Percentiles rank a stretch among this genome's conserved stretches.
These are phyloP conservation scores for Synchiropus splendidus DNA, from an alignment of 2,113 vertebrate genomes.

Conservation along the genomic window DNA sequence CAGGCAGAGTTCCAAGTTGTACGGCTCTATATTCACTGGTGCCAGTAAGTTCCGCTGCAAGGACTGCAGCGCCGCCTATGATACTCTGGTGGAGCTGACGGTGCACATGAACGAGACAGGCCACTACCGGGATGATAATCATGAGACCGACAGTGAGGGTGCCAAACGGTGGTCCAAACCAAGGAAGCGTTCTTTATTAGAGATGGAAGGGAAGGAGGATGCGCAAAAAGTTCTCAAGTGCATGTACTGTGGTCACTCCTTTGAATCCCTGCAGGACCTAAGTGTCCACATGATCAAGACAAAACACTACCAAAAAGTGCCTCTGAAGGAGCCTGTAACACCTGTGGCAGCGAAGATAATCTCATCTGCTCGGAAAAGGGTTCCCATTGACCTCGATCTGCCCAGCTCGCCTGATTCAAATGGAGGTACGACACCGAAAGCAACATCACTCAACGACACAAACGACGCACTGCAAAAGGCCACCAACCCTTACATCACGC, in stretches of 20 bases:
- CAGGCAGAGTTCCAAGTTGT: constrained; percentile 94
- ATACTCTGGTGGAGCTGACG: constrained; percentile 92
- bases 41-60: constrained; percentile 98
- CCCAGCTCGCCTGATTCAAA: constrained; percentile 95
- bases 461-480: constrained; percentile 83
- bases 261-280: constrained; percentile 96
- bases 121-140: constrained; percentile 98
- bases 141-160: constrained; percentile 87
- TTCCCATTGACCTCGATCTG: constrained; percentile 82
- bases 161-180: constrained; percentile 96
- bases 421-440: constrained; percentile 84
- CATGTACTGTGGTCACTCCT: constrained; percentile 99
- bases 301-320: constrained; percentile 99
- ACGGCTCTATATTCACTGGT: constrained; percentile 96
- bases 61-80: constrained; percentile 95
- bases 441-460: constrained; percentile 63
- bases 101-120: constrained; percentile 99
- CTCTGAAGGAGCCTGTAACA: constrained; percentile 98
- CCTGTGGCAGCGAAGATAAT: constrained; percentile 93
- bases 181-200: constrained; percentile 91
- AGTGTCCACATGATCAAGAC: constrained; percentile 99
- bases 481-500: constrained; percentile 88
- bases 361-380: constrained; percentile 84
- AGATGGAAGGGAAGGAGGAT: constrained; percentile 98
- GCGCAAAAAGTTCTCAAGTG: constrained; percentile 98